Conservation (phyloP, 23 tunicate genomes). For the Aplidium turbinatum region DNA sequence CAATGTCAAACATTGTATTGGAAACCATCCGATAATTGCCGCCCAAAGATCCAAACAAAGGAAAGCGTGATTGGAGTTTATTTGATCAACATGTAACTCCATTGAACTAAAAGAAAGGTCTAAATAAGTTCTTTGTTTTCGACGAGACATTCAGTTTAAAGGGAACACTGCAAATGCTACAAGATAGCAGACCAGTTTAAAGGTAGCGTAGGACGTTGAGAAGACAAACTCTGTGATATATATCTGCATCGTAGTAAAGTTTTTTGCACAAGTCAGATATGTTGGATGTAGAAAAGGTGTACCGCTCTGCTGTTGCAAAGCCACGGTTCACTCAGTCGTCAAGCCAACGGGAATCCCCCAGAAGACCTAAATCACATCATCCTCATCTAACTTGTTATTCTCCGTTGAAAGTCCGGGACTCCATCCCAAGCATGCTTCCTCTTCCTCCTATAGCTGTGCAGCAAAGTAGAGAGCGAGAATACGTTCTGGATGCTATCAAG, state of each 20-base stretch:
- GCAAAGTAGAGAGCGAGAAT: constrained; percentile 53
- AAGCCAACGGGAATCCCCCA: not conserved
- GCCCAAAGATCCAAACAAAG: not conserved
- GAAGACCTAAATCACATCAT: constrained; percentile 22
- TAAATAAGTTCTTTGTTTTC: too few relatives aligned
- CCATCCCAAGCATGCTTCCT: constrained; percentile 61
- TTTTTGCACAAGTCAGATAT: too few relatives aligned
- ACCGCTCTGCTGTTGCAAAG: constrained; percentile 26
- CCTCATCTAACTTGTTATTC: constrained; percentile 80
- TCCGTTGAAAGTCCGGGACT: constrained; percentile 73
- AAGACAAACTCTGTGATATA: too few relatives aligned
- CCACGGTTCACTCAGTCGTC: not conserved
- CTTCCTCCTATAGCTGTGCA: constrained; percentile 63
- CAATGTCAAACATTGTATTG: constrained; percentile 37
- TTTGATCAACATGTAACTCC: constrained; percentile 31
- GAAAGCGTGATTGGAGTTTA: constrained; percentile 4
- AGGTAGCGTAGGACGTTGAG: too few relatives aligned
- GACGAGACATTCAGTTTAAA: too few relatives aligned
- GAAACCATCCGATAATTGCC: not conserved
- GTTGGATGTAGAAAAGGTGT: constrained; percentile 45
- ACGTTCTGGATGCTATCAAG: constrained; percentile 74
- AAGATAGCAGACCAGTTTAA: too few relatives aligned
- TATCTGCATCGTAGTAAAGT: too few relatives aligned
- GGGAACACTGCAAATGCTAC: too few relatives aligned
- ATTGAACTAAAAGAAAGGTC: constrained; percentile 28